Evolutionary conservation across 2,113 vertebrate species (phyloP), one percentile per base, ranked within the genome.

Genomic region (Condylura cristata): DNA sequence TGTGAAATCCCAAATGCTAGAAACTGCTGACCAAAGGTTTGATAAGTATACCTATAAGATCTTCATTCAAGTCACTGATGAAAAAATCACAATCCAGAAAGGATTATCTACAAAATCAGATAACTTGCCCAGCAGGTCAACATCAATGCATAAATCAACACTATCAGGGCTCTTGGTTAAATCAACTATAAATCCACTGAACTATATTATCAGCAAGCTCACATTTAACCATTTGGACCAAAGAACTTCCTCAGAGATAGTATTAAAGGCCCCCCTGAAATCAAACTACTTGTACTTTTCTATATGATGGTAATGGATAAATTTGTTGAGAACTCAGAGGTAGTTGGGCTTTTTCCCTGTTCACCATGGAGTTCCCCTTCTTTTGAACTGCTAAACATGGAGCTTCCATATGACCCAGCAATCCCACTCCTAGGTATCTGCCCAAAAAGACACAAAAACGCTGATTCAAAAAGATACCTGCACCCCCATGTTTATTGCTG

Each of bases 61-160:
- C 41, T 87, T 84, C 34, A 70, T 63, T 32, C 46, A 92, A 37
- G 32, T n/a, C 3, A 2, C 22, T 28, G 41, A 88, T 82, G 20
- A 83, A 70, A 70, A 90, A 94, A 75, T 61, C 22, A 17, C 74
- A 92, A 32, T 46, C 72, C 39, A 56, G 78, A 89, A 71, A 91
- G 17, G 58, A 83, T 70, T 74, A 46, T 10, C 1, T 80, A 61
- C 34, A 93, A 75, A 91, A 78, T 41, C 80, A 84, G 60, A 63
- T 12, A 72, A 22, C 51, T 34, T 13, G 18, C 56, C 28, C 51
- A 26, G 70, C n/a, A 26, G 24, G 70, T 53, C 91, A 94, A 56
- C 76, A 83, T 37, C 60, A 68, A 72, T 75, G 82, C 79, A 75
- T 37, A 41, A 89, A 79, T 63, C 84, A 95, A 87, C 44, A 66